These are phyloP conservation scores for Semnornis frantzii DNA, from an alignment of 2,113 vertebrate species.

Conservation along the genomic window DNA sequence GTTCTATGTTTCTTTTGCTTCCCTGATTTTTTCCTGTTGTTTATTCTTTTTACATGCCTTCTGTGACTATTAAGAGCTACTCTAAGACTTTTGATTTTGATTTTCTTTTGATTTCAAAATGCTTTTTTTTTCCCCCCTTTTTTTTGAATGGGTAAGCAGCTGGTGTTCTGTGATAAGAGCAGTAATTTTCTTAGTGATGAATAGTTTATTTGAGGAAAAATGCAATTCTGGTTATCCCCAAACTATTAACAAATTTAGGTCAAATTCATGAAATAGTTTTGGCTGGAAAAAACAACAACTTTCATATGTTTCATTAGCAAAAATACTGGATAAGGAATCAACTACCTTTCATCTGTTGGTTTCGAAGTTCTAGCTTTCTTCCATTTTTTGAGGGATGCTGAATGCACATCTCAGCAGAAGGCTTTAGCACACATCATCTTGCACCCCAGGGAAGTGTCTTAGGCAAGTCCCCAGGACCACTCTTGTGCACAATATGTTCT, in stretches of 20 bases:
- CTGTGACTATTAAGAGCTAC: slow-evolving; percentile 46
- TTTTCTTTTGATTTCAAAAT: slow-evolving; percentile 54
- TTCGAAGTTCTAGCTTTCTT: not conserved
- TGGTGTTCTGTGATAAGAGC: slow-evolving; percentile 58
- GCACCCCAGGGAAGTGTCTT: not conserved
- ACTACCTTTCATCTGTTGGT: slow-evolving; percentile 6
- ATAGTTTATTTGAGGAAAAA: slow-evolving; percentile 63
- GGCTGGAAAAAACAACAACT: slow-evolving; percentile 21
- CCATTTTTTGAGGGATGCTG: not conserved
- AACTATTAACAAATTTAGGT: slow-evolving; percentile 59
- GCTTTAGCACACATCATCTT: not conserved
- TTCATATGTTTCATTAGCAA: slow-evolving; percentile 5
- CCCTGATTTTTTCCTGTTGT: not conserved
- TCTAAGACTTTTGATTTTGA: slow-evolving; percentile 55
- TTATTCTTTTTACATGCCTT: slow-evolving; percentile 50
- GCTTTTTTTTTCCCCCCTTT: not conserved
- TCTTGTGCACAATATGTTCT: not conserved
- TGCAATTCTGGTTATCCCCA: slow-evolving; percentile 54
- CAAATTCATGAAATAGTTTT: slow-evolving; percentile 59
- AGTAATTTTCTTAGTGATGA: slow-evolving; percentile 64
- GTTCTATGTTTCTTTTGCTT: slow-evolving; percentile 39
- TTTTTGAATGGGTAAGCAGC: slow-evolving; percentile 56
- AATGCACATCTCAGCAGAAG: not conserved
- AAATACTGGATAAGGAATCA: slow-evolving; percentile 34
- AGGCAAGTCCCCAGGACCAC: not conserved